Base-by-base conservation (phyloP, 2,113 vertebrate genomes). In the Ictidomys tridecemlineatus region DNA sequence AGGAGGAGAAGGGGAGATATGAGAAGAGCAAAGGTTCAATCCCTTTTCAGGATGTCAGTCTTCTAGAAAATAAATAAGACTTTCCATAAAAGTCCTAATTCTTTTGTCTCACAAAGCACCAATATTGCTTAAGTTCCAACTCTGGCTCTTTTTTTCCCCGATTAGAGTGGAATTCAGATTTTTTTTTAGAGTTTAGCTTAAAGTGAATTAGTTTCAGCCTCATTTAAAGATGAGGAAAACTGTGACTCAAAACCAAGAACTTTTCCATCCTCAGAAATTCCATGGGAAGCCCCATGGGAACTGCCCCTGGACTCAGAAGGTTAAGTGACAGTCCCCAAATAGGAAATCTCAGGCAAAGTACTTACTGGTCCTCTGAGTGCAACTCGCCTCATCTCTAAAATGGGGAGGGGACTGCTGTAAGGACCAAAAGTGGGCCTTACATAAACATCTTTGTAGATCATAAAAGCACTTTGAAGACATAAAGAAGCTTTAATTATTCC, bases 51-150 rank as follows among this genome's bases (percentile, higher is more conserved):
- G 39, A 24, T 24, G 17, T 82, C 51, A 91, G 67, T 26, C 37
- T 85, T 93, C 32, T 37, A 9, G 67, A 83, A 85, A 28, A 32
- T 87, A 39, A 39, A 79, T 28, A 42, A 39, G 32, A 28, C 16
- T 8, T 61, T 93, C 69, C 77, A 77, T 42, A 88, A 39, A 96
- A 73, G 56, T 53, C 63, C 16, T 26, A 72, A 67, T 90, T 32
- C 5, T 51, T 97, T 89, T 93, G 6, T 90, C 51, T 90, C 67
- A 86, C 24, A 89, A 34, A 90, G 45, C 73, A 83, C 76, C 63
- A 0, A 63, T 48, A 93, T 80, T 90, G 65, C 58, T 73, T 76
- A 88, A 4, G 18, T 37, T 85, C 37, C 20, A 85, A 67, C 20
- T 85, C 76, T 45, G 14, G 5, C 30, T 83, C 12, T 63, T 83